Evolutionary conservation across 53 echinoderm and acorn worm genomes (phyloP), one percentile per base, ranked within the genome.

Genomic region (Pentamera pediparva): DNA sequence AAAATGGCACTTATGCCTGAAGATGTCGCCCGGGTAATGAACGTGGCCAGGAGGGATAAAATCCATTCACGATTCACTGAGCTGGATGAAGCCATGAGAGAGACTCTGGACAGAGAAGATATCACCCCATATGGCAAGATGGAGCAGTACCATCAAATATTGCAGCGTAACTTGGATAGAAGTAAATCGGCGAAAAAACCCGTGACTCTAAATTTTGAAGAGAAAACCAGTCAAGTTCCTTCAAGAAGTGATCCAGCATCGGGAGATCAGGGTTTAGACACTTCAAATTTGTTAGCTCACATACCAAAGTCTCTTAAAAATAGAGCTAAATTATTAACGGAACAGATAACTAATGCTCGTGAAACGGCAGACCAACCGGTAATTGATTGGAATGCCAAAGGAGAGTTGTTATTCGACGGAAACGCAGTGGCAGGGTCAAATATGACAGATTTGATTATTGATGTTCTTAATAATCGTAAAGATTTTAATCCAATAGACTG

Each of bases 1-100:
- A 91, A 91, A 74, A 76, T 85, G 82, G 82, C 79, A 15, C 33
- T 92, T 0, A 88, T 92, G n/a, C 92, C 88, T 8, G 75, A 82
- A 21, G 85, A 85, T 43, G 62, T 89, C 12, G 63, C 80, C 0
- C 29, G 75, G 0, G 76, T 62, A 13, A 21, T 92, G 3, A 78
- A 90, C 17, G 76, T 76, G 31, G 37, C 55, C n/a, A 39, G n/a
- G 3, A 6, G 38, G 34, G 73, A 75, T 21, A 57, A 63, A 28
- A 56, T 29, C 1, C 64, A 28, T 24, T 53, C 37, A 0, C 54
- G 29, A 27, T 34, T 79, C 6, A n/a, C 37, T 19, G 28, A 63
- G 12, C 50, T 85, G 28, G 79, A 85, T 21, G 39, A 29, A 6
- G 47, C 35, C 0, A 74, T 85, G 60, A 59, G 57, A 22, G 26